Evolutionary conservation across 2,113 vertebrate species (phyloP).

Genomic region (Cavia aperea): DNA sequence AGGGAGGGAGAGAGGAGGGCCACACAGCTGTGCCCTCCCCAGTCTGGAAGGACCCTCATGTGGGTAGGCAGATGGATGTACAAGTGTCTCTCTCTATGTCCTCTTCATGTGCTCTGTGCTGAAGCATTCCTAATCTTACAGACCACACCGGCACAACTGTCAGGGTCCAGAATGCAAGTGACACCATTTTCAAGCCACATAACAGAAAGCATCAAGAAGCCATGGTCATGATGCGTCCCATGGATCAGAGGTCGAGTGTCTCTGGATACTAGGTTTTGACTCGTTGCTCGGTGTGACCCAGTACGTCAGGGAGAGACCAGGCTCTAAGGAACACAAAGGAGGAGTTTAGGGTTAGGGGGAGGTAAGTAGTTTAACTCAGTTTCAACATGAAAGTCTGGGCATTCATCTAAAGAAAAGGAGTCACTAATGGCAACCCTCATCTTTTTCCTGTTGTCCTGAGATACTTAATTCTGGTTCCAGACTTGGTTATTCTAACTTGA

Average conservation of each 20-base stretch:
- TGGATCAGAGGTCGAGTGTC: neutral
- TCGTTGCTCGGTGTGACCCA: neutral
- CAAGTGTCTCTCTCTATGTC: neutral
- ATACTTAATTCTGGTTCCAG: neutral
- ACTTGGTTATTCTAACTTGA: neutral
- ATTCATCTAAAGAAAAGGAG: neutral
- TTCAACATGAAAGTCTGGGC: neutral
- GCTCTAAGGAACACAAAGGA: neutral
- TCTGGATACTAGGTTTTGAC: no score
- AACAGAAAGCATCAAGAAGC: neutral
- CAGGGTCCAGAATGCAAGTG: accelerated
- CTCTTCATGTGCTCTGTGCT: neutral
- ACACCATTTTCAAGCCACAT: neutral
- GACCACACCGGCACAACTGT: accelerated
- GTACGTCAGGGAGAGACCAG: neutral
- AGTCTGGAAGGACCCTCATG: neutral
- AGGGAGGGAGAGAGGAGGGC: neutral
- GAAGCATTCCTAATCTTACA: neutral
- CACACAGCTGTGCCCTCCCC: accelerated
- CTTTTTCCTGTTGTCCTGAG: neutral
- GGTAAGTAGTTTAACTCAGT: neutral
- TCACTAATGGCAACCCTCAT: neutral
- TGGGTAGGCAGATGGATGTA: neutral
- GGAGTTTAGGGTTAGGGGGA: neutral
- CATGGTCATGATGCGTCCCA: neutral